These are phyloP conservation scores for Tetragnatha montana DNA, from an alignment of 2,888 invertebrate species.

Conservation along the genomic window DNA sequence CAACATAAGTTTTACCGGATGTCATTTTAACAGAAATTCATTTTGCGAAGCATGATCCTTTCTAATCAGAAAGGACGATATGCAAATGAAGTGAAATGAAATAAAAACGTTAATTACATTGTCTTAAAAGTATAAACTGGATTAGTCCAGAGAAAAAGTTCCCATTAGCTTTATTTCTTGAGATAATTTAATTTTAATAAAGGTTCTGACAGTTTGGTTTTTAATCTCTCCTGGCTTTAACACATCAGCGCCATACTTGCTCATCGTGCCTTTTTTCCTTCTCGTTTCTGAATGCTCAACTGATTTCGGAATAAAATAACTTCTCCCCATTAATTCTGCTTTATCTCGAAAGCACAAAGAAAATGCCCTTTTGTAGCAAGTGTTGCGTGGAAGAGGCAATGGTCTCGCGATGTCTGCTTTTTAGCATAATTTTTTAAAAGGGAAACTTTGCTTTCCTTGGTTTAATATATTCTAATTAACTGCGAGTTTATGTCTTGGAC, in stretches of 20 bases:
- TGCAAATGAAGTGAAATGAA: conserved; percentile 39
- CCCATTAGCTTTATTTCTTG: conserved; percentile 24
- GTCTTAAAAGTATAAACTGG: conserved; percentile 50
- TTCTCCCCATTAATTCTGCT: background rate
- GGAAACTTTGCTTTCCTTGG: background rate
- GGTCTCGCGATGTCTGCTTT: background rate
- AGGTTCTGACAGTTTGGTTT: conserved; percentile 42
- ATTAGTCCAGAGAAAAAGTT: conserved; percentile 33
- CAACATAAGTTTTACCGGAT: background rate
- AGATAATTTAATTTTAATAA: conserved; percentile 56
- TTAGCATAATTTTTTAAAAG: background rate
- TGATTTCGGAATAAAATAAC: background rate
- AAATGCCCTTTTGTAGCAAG: background rate
- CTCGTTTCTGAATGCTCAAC: background rate
- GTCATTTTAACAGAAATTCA: conserved; percentile 20
- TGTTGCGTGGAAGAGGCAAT: background rate
- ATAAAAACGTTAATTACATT: conserved; percentile 56
- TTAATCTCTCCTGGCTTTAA: conserved; percentile 28
- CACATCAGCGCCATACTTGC: conserved; percentile 27
- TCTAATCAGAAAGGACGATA: conserved; percentile 20
- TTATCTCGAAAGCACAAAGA: background rate
- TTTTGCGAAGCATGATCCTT: background rate
- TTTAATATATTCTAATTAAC: conserved; percentile 1
- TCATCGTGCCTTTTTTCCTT: background rate
- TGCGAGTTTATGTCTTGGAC: background rate